Base-by-base conservation (phyloP, 2,888 invertebrate species). In the Eilema griseolum region DNA sequence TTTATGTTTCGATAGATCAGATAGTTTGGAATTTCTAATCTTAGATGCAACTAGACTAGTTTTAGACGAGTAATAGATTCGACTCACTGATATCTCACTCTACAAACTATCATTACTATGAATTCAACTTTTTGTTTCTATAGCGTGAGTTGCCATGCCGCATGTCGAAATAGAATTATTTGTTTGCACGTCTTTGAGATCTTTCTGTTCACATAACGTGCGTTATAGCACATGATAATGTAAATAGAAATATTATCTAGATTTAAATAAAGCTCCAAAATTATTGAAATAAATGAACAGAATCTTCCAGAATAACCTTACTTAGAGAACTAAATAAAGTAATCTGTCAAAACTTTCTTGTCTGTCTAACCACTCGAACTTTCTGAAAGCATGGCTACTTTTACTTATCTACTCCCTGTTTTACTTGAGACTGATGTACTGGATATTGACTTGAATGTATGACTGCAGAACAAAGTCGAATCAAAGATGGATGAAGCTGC, bases 401-500 rank as follows among this genome's bases (percentile, higher is more conserved):
- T 86, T 85, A 86, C 87, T 89, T 88, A 80, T 72, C 66, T 76
- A 77, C 72, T 85, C 79, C 85, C 83, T 76, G 60, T 70, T 73
- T 12, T 62, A 70, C 67, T 71, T 61, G 23, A 28, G 8, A 63
- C 16, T 61, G 71, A 66, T 81, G 62, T 86, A 61, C 71, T 73
- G 61, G 80, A 77, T 75, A 76, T 71, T 85, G 62, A 83, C 72
- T 66, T 74, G 46, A 72, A 71, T 80, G 62, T 82, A 79, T 81
- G 77, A 85, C 84, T 95, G 72, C 96, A 98, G 98, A 97, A 98
- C 98, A 89, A 98, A 98, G 93, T 98, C 98, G 89, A 99, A 98
- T 94, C 98, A 99, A 91, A 96, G 99, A 95, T 99, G 99, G 98
- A 98, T 98, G 97, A 99, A 99, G 94, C 96, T 99, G 79, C 96